Base-by-base conservation (phyloP, 1,140 invertebrate genomes). In the Cydia pomonella region DNA sequence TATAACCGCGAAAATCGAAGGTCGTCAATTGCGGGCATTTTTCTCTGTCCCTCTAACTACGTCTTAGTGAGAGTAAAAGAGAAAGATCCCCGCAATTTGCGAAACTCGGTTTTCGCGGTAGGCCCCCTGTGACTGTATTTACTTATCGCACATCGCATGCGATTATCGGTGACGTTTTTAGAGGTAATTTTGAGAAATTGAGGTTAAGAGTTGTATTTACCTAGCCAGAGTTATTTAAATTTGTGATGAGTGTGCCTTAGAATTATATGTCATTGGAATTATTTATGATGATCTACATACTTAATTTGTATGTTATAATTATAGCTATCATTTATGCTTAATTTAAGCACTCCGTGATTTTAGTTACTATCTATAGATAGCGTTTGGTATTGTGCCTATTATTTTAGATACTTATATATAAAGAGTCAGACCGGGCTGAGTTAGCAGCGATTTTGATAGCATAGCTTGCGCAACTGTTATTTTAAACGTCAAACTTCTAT, bases 241-340 rank as follows among this genome's bases (percentile, higher is more conserved):
- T 69, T 69, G 53, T 59, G 21, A 59, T 9, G 7, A 59, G 53
- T 23, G 53, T 53, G 21, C 53, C 53, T 59, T 59, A 59, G n/a
- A 59, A 23, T 59, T 59, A 7, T 59, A 59, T 21, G 5, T 6
- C 50, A 59, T 18, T 18, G 50, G 5, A 59, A 18, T 18, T 59
- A 50, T 50, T 50, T 59, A n/a, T 59, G 50, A 59, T 59, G 53
- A 59, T 59, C 53, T 59, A n/a, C 53, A 59, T 23, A 59, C 2
- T 59, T n/a, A n/a, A n/a, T 10, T 59, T 59, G 21, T 59, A 23
- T 59, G 9, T 59, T 59, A 59, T 23, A 53, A 21, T 7, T 1
- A 10, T 23, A 59, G 53, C 21, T 59, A 59, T 23, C 1, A 23
- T 3, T 23, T 18, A 12, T 10, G 21, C 53, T 59, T 23, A 59